These are phyloP conservation scores for Sorex maritimensis DNA, from an alignment of 2,797 vertebrate species.

Conservation along the genomic window DNA sequence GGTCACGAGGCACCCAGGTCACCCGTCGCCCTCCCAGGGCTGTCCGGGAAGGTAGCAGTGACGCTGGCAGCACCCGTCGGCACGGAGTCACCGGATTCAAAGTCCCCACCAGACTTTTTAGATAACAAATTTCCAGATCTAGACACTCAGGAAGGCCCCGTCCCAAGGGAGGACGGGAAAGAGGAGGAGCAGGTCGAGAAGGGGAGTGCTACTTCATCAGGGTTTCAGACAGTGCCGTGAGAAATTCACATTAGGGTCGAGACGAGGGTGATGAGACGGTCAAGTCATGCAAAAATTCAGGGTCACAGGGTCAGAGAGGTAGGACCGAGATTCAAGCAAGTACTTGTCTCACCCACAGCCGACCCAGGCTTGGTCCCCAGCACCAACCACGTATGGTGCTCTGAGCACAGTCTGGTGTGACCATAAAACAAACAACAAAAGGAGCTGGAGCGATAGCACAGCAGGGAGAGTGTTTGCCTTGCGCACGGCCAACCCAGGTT, in stretches of 20 bases:
- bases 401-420: no score
- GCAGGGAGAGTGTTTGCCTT: no score
- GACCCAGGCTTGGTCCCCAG: no score
- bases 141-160: background rate
- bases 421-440: no score
- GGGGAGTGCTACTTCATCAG: conserved; percentile 72
- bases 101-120: background rate
- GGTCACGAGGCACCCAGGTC: no score
- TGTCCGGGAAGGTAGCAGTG: background rate
- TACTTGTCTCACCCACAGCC: no score
- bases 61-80: background rate
- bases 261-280: background rate
- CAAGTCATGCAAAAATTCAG: background rate
- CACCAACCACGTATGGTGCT: no score
- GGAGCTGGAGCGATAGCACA: no score
- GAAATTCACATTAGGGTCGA: background rate
- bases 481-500: no score
- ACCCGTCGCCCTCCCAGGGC: background rate
- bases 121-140: conserved; percentile 9
- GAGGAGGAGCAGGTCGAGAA: background rate
- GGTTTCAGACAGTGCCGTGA: conserved; percentile 57
- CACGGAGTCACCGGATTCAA: background rate
- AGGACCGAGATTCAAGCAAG: no score
- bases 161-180: background rate
- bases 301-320: no score